Evolutionary conservation across 2,113 vertebrate genomes (phyloP), one percentile per base, ranked within the genome.

Genomic region (Heloderma charlesbogerti): DNA sequence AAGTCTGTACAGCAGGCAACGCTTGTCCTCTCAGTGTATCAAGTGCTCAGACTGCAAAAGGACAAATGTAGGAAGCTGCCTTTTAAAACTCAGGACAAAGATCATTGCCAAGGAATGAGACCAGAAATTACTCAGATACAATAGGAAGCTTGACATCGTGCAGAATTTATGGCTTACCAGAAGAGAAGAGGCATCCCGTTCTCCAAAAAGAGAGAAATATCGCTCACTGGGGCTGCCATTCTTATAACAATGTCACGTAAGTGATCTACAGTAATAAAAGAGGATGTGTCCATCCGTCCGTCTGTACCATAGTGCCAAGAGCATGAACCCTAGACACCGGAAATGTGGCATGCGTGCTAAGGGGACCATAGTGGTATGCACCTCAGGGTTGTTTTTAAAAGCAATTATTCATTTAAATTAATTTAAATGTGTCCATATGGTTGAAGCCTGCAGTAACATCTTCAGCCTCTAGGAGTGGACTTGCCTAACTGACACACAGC

Each of bases 81-180:
- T 80, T 94, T 93, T 88, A 88, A 86, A 93, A 88, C 0, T 0
- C 90, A 92, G 88, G 92, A 93, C 67, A 69, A 40, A 79, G 92
- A 93, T 94, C 80, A 95, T 89, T 92, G 92, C 95, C 86, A 88
- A 95, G 92, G 92, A 90, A 94, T n/a, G 92, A 95, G 94, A 94
- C 80, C 75, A 51, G 84, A 94, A 51, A 95, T 91, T 96, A 94
- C 80, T 94, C 57, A 94, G 92, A 89, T 89, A 88, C 71, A 94
- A 94, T 88, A 94, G 90, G 93, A 95, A 95, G 90, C 90, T 92
- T 0, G 0, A 94, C 83, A 92, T 93, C 78, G 93, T 91, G 80
- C 22, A 91, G 92, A 69, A 93, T 95, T 96, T 95, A 92, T 87
- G 92, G 91, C 77, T 80, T 91, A 93, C 83, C 90, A 94, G 95